Evolutionary conservation across 1,140 invertebrate genomes (phyloP).

Genomic region (Platyscapa corneri): DNA sequence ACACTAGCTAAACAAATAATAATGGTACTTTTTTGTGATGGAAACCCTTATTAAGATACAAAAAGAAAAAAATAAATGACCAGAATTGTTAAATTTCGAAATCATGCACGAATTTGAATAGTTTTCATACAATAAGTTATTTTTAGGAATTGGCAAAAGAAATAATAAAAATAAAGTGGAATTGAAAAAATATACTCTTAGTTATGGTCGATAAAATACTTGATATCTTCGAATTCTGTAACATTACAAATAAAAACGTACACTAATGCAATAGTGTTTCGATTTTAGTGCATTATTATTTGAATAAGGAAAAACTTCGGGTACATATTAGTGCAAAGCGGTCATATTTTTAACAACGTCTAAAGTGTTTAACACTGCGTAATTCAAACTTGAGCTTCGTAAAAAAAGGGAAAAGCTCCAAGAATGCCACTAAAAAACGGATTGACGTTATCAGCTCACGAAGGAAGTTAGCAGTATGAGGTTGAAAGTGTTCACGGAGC

Average conservation of each 20-base stretch:
- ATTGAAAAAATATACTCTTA: too few species aligned
- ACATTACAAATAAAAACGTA: not conserved
- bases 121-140: too few species aligned
- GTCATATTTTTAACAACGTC: not conserved
- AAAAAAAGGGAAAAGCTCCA: not conserved
- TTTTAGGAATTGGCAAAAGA: too few species aligned
- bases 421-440: not conserved
- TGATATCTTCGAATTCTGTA: not conserved
- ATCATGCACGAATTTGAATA: too few species aligned
- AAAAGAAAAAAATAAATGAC: too few species aligned
- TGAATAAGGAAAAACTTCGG: not conserved
- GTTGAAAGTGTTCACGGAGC: conserved; percentile 70
- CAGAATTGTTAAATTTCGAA: too few species aligned
- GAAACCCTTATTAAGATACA: too few species aligned
- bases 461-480: conserved; percentile 66
- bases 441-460: conserved; percentile 59
- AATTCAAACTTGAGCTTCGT: not conserved
- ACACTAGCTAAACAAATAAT: too few species aligned
- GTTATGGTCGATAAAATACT: not conserved
- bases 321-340: not conserved
- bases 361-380: not conserved
- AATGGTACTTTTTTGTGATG: too few species aligned
- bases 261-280: not conserved
- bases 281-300: not conserved
- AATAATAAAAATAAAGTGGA: too few species aligned